Percentiles rank a stretch among this genome's conserved stretches.
phyloP scores from a whole-genome alignment of 2,888 invertebrate species.

The Tinea semifulvella region DNA sequence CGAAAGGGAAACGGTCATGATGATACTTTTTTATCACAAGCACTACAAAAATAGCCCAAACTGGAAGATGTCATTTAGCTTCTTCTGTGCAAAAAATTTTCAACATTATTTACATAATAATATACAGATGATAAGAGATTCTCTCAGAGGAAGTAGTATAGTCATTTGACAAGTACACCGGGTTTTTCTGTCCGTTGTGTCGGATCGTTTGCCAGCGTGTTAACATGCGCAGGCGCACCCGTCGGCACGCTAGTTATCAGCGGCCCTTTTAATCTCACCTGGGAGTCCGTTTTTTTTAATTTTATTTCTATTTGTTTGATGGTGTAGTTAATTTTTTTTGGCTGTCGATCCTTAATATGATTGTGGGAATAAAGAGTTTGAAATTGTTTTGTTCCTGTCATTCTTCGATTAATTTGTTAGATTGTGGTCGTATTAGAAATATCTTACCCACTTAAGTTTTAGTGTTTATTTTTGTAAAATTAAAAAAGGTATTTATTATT shows the following conservation, averaged over 20 bases:
- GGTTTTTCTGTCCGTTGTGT: conserved; percentile 7
- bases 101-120: no score
- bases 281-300: conserved; percentile 42
- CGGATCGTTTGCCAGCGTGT: conserved; percentile 31
- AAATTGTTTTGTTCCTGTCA: conserved; percentile 38
- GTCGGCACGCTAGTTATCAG: conserved; percentile 24
- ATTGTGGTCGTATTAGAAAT: no score
- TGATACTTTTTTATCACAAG: no score
- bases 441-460: no score
- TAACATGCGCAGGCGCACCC: conserved; percentile 41
- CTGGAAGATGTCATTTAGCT: no score
- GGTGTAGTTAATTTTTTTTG: conserved; percentile 48
- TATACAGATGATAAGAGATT: no score
- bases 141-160: no score
- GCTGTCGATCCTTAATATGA: conserved; percentile 37
- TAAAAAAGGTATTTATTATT: no score
- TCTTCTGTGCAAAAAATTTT: no score
- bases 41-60: no score
- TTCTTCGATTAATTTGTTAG: conserved; percentile 38
- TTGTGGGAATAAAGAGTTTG: conserved; percentile 46
- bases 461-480: no score
- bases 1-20: no score
- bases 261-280: conserved; percentile 52
- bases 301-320: conserved; percentile 39
- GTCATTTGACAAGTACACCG: conserved; percentile 4